These are phyloP conservation scores for Ptychoptera albimana DNA, from an alignment of 2,888 invertebrate species.

Conservation along the genomic window DNA sequence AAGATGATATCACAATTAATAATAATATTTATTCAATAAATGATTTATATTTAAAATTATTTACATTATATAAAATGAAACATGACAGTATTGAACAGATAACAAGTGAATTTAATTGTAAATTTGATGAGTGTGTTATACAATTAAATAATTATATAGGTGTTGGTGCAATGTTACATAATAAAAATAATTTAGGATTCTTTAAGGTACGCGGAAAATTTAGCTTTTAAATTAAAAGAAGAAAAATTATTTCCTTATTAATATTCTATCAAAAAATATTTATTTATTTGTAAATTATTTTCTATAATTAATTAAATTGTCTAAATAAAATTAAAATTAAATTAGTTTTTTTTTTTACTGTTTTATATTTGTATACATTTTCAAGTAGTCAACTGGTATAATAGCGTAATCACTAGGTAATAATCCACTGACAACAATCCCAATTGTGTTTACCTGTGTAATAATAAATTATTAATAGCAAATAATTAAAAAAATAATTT, in stretches of 20 bases:
- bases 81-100: conserved; percentile 11
- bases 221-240: too few species aligned
- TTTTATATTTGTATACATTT: too few species aligned
- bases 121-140: conserved; percentile 43
- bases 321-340: too few species aligned
- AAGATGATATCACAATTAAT: conserved; percentile 11
- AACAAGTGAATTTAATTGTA: conserved; percentile 10
- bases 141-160: conserved; percentile 68
- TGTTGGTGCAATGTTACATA: conserved; percentile 61
- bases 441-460: conserved; percentile 24
- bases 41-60: conserved; percentile 17
- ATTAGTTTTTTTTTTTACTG: too few species aligned
- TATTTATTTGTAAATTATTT: too few species aligned
- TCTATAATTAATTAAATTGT: too few species aligned
- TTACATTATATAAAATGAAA: conserved; percentile 14
- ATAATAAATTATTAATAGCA: too few species aligned
- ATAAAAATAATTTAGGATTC: conserved; percentile 69
- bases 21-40: conserved; percentile 16
- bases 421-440: conserved; percentile 31
- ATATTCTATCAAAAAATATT: too few species aligned
- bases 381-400: conserved; percentile 15
- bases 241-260: too few species aligned
- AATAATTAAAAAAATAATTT: background rate
- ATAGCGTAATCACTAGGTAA: conserved; percentile 14
- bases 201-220: conserved; percentile 71